Conservation (phyloP, 2,797 vertebrate species). For the Cossypha polioptera region DNA sequence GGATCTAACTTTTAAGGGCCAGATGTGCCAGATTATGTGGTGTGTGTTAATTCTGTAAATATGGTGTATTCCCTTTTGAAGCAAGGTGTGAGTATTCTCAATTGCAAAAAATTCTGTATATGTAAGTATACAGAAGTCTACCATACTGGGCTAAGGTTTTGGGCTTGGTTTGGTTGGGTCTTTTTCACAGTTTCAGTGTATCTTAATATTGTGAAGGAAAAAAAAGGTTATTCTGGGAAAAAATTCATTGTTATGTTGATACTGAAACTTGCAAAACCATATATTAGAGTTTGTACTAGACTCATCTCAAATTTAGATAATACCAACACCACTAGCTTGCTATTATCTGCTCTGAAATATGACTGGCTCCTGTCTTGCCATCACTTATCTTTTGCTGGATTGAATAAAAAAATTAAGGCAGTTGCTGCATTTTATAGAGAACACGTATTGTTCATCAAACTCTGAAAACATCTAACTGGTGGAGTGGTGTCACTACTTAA, state of each 20-base stretch:
- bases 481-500: neutral
- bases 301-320: neutral
- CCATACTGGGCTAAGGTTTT: neutral
- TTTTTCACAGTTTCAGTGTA: neutral
- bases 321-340: neutral
- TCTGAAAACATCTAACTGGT: neutral
- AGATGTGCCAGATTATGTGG: neutral
- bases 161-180: fast-evolving
- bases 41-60: neutral
- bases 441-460: neutral
- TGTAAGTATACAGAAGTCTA: neutral
- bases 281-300: neutral
- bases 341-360: neutral
- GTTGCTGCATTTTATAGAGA: neutral
- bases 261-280: neutral
- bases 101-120: fast-evolving
- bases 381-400: neutral
- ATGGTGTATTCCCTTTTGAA: neutral
- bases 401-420: neutral
- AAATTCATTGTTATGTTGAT: neutral
- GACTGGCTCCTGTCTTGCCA: neutral
- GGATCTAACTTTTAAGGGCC: neutral
- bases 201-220: neutral
- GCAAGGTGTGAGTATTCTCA: neutral
- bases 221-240: neutral